Evolutionary conservation across 2,113 vertebrate species (phyloP), one percentile per base, ranked within the genome.

Genomic region (Phalacrocorax aristotelis): DNA sequence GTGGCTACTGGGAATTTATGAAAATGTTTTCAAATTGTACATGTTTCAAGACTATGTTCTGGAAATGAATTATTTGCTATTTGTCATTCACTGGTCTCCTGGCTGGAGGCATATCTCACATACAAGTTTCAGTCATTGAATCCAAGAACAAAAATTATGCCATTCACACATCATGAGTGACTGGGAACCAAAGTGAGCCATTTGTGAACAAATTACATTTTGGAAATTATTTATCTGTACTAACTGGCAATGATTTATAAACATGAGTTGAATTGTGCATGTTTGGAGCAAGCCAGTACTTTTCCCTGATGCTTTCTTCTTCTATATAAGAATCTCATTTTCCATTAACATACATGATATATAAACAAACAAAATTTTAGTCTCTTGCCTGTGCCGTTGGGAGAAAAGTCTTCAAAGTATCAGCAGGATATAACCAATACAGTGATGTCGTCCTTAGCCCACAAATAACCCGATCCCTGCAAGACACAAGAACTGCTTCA

Each of bases 161-260:
- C 30, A 14, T 88, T 88, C 71, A 85, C 71, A 81, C 46, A 80
- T 71, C 85, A 86, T 19, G 36, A 88, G 26, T 72, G 68, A 80
- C 90, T 93, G 74, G 57, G 87, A 95, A 71, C 52, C 22, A 94
- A 95, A 95, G 51, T 27, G 48, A 91, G 57, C 29, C 29, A 82
- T 92, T 96, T 93, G 81, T 93, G 93, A 91, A 87, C 83, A 93
- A 96, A 96, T 84, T 91, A 44, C 40, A 32, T 89, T 78, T 66
- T 87, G 44, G 65, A 91, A 91, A 95, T 89, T 94, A 87, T 95
- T 95, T 93, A 91, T 89, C 77, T 97, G 38, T 82, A 38, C 51
- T 92, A 91, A 82, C 69, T 68, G 81, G 74, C 32, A 84, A 78
- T 91, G 91, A 95, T 91, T 84, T 94, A 90, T 81, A 90, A 89